These are phyloP conservation scores for Eudemis profundana DNA, from an alignment of 2,888 invertebrate species.

Conservation along the genomic window DNA sequence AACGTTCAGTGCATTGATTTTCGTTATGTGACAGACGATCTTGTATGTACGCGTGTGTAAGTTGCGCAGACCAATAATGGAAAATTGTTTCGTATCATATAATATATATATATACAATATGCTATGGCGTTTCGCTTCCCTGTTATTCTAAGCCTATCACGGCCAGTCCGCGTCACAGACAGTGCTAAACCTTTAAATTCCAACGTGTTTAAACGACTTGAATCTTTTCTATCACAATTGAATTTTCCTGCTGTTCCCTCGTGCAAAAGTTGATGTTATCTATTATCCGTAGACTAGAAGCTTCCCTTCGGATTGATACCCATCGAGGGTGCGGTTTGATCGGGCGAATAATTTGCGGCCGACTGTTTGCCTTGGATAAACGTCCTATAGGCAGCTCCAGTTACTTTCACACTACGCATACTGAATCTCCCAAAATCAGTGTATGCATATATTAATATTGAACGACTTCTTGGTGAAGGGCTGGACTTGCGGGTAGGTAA, in stretches of 20 bases:
- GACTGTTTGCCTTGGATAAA: constrained; percentile 1
- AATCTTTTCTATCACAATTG: background rate
- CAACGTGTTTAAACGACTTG: background rate
- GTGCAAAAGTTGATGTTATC: background rate
- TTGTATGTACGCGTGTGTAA: too few species aligned
- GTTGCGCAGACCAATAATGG: too few species aligned
- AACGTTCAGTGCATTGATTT: too few species aligned
- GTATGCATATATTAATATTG: background rate
- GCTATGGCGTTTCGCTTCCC: too few species aligned
- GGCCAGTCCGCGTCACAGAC: too few species aligned
- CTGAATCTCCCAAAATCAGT: background rate
- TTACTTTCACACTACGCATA: background rate
- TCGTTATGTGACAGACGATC: too few species aligned
- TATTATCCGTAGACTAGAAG: background rate
- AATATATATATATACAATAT: too few species aligned
- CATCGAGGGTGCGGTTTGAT: constrained; percentile 9
- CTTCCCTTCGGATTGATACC: background rate
- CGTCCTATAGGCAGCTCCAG: background rate
- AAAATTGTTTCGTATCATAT: too few species aligned
- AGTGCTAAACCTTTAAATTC: too few species aligned
- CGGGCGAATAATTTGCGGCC: constrained; percentile 4
- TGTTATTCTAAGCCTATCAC: too few species aligned
- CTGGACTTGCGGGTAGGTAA: too few species aligned
- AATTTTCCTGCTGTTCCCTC: background rate
- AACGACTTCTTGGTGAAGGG: too few species aligned